These are phyloP conservation scores for Malacoctenus gilli DNA, from an alignment of 2,797 vertebrate genomes.

Conservation along the genomic window DNA sequence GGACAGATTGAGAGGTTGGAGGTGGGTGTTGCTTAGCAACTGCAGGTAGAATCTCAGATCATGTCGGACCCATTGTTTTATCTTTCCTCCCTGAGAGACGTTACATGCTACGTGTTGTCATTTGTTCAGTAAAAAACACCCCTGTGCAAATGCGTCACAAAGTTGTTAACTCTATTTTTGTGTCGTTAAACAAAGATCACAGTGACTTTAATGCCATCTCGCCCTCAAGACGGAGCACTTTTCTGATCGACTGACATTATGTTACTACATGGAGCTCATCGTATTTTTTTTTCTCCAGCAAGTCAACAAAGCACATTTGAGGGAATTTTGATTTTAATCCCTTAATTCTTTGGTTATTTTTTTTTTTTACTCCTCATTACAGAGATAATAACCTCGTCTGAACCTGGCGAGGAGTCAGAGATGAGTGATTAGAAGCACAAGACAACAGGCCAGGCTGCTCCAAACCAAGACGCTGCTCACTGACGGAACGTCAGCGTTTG, in stretches of 20 bases:
- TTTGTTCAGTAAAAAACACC: constrained; percentile 66
- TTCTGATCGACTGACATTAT: constrained; percentile 49
- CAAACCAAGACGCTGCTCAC: constrained; percentile 20
- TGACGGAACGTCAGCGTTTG: constrained; percentile 20
- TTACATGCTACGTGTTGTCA: constrained; percentile 79
- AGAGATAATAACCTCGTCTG: constrained; percentile 26
- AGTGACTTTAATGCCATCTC: constrained; percentile 51
- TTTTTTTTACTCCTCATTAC: constrained; percentile 6
- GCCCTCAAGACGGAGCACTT: constrained; percentile 41
- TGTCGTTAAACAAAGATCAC: constrained; percentile 56
- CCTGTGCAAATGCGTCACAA: constrained; percentile 73
- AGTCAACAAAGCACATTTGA: constrained; percentile 2
- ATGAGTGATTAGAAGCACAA: constrained; percentile 27
- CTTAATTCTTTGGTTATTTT: background rate
- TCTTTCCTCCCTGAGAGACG: constrained; percentile 78
- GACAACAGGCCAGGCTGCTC: constrained; percentile 19
- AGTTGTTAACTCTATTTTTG: constrained; percentile 74
- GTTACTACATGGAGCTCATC: constrained; percentile 22
- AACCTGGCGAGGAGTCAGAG: constrained; percentile 10
- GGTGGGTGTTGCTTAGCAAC: constrained; percentile 90
- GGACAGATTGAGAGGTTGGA: constrained; percentile 80
- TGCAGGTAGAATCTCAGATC: constrained; percentile 87
- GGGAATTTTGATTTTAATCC: constrained; percentile 7
- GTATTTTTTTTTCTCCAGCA: constrained; percentile 13
- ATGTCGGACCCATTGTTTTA: constrained; percentile 85